A percentile compares a stretch with the other conserved stretches of the same genome.
Evolutionary conservation across 2,113 vertebrate species (phyloP).

Genomic region (Nycticorax nycticorax): DNA sequence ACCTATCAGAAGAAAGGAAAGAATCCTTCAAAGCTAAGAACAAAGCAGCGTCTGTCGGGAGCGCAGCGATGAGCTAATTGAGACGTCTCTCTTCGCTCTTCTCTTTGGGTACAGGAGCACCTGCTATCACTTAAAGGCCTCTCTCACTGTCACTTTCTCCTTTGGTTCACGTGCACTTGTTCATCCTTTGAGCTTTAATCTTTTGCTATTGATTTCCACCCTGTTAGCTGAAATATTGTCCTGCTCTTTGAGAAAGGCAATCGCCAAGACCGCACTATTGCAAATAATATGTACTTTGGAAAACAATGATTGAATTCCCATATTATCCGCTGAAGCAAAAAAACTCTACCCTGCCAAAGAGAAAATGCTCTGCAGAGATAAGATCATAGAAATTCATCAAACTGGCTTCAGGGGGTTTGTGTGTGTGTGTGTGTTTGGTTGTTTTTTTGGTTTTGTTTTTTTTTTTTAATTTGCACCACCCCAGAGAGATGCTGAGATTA

Average conservation of each 20-base stretch:
- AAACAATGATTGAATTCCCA: slow-evolving; percentile 66
- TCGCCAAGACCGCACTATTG: neutral
- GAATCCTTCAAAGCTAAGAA: slow-evolving; percentile 54
- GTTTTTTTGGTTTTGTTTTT: too few relatives aligned
- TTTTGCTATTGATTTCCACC: slow-evolving; percentile 66
- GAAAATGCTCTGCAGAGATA: slow-evolving; percentile 39
- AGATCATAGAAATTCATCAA: slow-evolving; percentile 38
- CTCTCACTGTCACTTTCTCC: slow-evolving; percentile 32
- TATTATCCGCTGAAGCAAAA: slow-evolving; percentile 29
- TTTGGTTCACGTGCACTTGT: slow-evolving; percentile 3
- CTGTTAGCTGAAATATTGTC: slow-evolving; percentile 61
- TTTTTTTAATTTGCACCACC: neutral
- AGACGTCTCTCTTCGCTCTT: neutral
- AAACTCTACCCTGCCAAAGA: slow-evolving; percentile 27
- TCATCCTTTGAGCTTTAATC: slow-evolving; percentile 67
- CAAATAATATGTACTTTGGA: slow-evolving; percentile 60
- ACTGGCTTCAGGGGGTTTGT: neutral
- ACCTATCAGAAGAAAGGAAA: slow-evolving; percentile 13
- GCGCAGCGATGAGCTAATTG: slow-evolving; percentile 37
- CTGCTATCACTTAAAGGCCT: slow-evolving; percentile 57
- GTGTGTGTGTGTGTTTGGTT: neutral
- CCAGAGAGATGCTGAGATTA: neutral
- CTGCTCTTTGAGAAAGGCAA: slow-evolving; percentile 47
- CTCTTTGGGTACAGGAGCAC: neutral
- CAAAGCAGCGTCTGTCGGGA: neutral